Evolutionary conservation across 1,140 invertebrate genomes (phyloP).

Genomic region (Schlechtendalia chinensis): DNA sequence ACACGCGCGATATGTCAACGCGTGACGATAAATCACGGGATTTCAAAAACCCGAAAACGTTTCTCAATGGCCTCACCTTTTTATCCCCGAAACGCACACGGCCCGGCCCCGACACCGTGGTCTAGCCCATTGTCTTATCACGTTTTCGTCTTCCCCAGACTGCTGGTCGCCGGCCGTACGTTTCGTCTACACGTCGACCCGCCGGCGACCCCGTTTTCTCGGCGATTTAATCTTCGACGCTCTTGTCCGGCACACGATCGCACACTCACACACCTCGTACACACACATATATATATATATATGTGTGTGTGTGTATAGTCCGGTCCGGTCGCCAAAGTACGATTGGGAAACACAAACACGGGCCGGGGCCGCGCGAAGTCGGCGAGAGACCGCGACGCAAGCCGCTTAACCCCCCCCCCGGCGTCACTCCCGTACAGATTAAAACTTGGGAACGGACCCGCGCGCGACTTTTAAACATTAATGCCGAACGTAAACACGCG

Average conservation of each 20-base stretch:
- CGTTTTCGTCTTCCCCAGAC: slow-evolving; percentile 39
- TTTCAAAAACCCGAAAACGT: slow-evolving; percentile 33
- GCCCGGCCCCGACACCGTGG: neutral
- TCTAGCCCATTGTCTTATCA: slow-evolving; percentile 48
- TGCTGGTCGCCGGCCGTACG: slow-evolving; percentile 42
- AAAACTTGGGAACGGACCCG: slow-evolving; percentile 32
- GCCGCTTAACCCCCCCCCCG: slow-evolving; percentile 39
- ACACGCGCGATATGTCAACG: neutral
- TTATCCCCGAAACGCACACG: slow-evolving; percentile 32
- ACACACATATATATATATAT: neutral
- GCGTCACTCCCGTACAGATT: slow-evolving; percentile 25
- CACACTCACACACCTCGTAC: too few relatives aligned
- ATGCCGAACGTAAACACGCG: slow-evolving; percentile 34
- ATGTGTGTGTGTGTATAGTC: too few relatives aligned
- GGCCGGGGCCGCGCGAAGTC: neutral
- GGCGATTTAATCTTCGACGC: slow-evolving; percentile 10
- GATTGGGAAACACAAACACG: slow-evolving; percentile 37
- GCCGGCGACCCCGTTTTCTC: neutral
- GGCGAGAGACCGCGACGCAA: slow-evolving; percentile 4
- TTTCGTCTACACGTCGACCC: neutral
- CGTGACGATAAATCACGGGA: slow-evolving; percentile 40
- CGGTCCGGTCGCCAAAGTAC: slow-evolving; percentile 16
- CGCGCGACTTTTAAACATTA: slow-evolving; percentile 34
- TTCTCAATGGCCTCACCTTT: slow-evolving; percentile 43
- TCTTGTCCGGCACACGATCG: slow-evolving; percentile 33